These are phyloP conservation scores for Saccostrea cuccullata DNA, from an alignment of 1,140 invertebrate genomes.

Conservation along the genomic window DNA sequence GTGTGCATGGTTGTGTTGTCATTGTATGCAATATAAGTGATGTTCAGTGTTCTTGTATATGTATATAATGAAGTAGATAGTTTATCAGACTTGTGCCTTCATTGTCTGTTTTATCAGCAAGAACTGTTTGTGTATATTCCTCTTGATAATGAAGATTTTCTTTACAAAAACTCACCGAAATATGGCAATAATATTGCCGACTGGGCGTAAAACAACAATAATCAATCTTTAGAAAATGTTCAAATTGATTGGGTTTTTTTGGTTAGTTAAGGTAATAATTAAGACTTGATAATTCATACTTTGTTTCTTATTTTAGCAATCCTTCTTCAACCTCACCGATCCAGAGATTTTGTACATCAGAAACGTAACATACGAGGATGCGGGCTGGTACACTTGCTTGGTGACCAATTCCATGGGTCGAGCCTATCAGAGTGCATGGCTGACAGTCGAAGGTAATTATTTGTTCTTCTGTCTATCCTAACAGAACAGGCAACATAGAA, in stretches of 20 bases:
- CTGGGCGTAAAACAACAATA: no score
- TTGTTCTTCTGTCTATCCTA: not conserved
- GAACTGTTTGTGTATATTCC: not conserved
- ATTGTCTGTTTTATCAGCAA: not conserved
- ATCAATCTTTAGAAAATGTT: not conserved
- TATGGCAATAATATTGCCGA: no score
- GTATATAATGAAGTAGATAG: not conserved
- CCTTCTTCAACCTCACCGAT: conserved; percentile 74
- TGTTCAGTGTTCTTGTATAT: not conserved
- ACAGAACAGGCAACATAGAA: conserved; percentile 20
- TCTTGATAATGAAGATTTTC: not conserved
- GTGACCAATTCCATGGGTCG: conserved; percentile 90
- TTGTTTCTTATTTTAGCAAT: conserved; percentile 61
- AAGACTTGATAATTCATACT: not conserved
- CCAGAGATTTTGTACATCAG: conserved; percentile 86
- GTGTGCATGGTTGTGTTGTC: conserved; percentile 10
- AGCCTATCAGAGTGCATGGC: conserved; percentile 88
- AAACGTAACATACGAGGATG: conserved; percentile 91
- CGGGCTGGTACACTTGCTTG: conserved; percentile 96
- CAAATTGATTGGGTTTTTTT: no score
- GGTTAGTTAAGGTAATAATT: not conserved
- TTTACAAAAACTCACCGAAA: not conserved
- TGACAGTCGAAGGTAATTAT: conserved; percentile 83
- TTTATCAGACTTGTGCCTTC: not conserved
- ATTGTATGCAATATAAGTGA: not conserved